phyloP scores from a whole-genome alignment of 1,140 invertebrate genomes.

The Cyphomyrmex costatus region DNA sequence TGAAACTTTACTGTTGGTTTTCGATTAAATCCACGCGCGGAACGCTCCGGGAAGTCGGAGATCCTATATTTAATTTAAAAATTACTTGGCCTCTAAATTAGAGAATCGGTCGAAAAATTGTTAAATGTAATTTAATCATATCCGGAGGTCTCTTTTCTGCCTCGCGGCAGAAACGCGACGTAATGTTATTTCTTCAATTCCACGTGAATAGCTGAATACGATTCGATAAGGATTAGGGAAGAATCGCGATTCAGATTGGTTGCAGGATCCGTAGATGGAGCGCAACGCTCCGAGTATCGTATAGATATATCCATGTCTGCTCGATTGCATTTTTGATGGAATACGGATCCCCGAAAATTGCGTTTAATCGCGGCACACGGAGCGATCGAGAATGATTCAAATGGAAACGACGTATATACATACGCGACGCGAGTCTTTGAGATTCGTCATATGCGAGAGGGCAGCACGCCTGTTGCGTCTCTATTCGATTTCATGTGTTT shows the following conservation, averaged over 20 bases:
- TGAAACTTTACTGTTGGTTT: not conserved
- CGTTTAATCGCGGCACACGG: conserved; percentile 54
- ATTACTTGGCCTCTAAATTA: not conserved
- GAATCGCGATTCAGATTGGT: conserved; percentile 29
- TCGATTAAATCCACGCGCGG: conserved; percentile 23
- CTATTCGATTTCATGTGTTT: conserved; percentile 6
- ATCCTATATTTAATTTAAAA: not conserved
- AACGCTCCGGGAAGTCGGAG: conserved; percentile 5
- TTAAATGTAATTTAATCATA: not conserved
- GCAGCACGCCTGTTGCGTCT: conserved; percentile 48
- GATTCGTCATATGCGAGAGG: conserved; percentile 10
- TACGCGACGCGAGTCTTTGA: conserved; percentile 11
- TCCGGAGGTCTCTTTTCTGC: not conserved
- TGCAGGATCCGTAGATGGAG: conserved; percentile 11
- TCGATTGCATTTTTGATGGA: not conserved
- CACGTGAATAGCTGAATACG: not conserved
- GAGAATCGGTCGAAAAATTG: conserved; percentile 2
- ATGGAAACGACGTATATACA: conserved; percentile 15
- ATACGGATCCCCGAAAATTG: conserved; percentile 38
- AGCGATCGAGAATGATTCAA: conserved; percentile 37
- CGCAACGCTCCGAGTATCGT: not conserved
- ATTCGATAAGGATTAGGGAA: conserved; percentile 25
- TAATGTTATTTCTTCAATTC: conserved; percentile 35
- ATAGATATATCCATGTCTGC: not conserved
- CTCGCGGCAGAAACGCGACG: not conserved